phyloP scores from a whole-genome alignment of 1,140 invertebrate species.

The Drosophila varians region DNA sequence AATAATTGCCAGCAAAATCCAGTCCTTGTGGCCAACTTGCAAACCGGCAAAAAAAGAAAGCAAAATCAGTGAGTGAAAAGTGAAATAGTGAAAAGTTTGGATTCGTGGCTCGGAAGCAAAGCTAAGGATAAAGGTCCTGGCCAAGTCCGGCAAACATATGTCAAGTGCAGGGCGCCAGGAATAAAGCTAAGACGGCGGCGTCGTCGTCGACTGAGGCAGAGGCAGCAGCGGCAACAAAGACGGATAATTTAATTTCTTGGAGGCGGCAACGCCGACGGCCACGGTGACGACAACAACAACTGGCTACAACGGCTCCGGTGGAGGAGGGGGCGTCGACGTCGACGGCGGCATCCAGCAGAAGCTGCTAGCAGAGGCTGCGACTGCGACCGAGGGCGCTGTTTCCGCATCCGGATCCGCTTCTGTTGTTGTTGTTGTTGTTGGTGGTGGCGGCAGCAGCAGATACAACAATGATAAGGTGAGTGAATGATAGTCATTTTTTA shows the following conservation, averaged over 20 bases:
- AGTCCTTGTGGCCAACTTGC: constrained; percentile 23
- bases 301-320: constrained; percentile 16
- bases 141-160: constrained; percentile 38
- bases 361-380: constrained; percentile 34
- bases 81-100: background rate
- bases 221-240: constrained; percentile 24
- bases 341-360: constrained; percentile 18
- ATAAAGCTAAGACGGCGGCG: constrained; percentile 33
- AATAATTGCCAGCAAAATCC: constrained; percentile 19
- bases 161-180: constrained; percentile 42
- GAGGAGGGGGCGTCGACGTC: constrained; percentile 9
- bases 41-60: constrained; percentile 28
- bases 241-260: constrained; percentile 28
- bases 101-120: background rate
- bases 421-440: constrained; percentile 53
- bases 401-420: constrained; percentile 30
- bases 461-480: constrained; percentile 74
- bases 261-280: constrained; percentile 26
- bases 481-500: too few relatives aligned
- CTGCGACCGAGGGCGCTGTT: constrained; percentile 19
- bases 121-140: constrained; percentile 14
- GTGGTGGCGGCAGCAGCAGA: constrained; percentile 48
- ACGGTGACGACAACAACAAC: constrained; percentile 34
- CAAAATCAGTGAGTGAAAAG: constrained; percentile 27
- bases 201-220: constrained; percentile 13